A percentile compares a stretch with the other conserved stretches of the same genome.
Conservation (phyloP, 2,797 vertebrate species). For the Argyrosomus regius region DNA sequence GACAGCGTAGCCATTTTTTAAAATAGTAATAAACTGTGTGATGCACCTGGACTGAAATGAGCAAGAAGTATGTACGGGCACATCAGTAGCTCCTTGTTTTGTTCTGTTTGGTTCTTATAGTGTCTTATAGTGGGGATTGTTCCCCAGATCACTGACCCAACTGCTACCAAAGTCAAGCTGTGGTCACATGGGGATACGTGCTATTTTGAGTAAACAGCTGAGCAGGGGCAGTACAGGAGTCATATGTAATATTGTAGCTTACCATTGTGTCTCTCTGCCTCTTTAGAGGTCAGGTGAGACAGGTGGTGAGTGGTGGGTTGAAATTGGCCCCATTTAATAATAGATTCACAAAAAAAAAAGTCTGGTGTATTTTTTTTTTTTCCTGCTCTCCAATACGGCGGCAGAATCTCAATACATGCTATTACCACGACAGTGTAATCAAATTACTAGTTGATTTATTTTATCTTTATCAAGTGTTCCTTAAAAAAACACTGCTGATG, state of each 20-base stretch:
- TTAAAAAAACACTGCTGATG: constrained; percentile 11
- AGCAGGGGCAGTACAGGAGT: neutral
- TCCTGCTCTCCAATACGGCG: neutral
- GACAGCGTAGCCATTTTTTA: neutral
- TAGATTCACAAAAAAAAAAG: neutral
- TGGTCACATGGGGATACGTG: too few species aligned
- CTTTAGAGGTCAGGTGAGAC: neutral
- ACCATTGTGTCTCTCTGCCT: neutral
- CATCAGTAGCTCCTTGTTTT: neutral
- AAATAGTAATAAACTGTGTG: too few species aligned
- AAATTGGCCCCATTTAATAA: neutral
- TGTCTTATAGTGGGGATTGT: neutral
- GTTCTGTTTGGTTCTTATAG: neutral
- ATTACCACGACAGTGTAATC: neutral
- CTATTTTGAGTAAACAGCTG: constrained; percentile 1
- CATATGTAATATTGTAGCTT: neutral
- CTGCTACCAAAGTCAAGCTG: neutral
- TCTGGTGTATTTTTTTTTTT: neutral
- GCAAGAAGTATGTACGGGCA: neutral
- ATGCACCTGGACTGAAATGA: neutral
- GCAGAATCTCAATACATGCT: neutral
- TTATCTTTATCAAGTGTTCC: neutral
- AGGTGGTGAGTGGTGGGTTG: neutral
- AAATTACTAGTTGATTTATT: neutral
- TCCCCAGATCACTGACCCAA: neutral